Conservation (phyloP, 1,140 invertebrate species). For the Ceratina calcarata region DNA sequence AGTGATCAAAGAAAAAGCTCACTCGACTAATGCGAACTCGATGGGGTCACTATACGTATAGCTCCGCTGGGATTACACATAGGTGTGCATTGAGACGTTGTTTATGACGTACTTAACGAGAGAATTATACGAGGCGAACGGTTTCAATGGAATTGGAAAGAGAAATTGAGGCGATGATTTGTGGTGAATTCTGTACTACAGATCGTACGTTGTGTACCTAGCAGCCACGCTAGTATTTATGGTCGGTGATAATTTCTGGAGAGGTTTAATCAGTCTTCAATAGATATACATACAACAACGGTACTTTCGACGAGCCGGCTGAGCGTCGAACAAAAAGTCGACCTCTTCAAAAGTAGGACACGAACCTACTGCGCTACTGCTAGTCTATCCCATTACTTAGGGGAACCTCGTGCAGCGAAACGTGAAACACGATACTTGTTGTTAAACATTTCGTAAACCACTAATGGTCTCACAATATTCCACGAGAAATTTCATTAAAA, state of each 20-base stretch:
- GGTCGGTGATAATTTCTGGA: background rate
- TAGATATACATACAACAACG: background rate
- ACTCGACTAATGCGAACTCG: too few relatives aligned
- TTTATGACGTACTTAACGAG: background rate
- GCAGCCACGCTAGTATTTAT: background rate
- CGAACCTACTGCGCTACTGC: background rate
- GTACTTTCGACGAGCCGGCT: background rate
- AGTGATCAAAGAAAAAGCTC: background rate
- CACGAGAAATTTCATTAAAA: too few relatives aligned
- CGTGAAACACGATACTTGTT: constrained; percentile 8
- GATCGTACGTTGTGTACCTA: background rate
- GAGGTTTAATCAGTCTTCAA: background rate
- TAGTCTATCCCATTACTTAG: background rate
- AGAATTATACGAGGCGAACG: background rate
- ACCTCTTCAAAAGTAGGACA: background rate
- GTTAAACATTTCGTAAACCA: constrained; percentile 15
- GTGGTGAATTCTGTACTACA: background rate
- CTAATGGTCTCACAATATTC: background rate
- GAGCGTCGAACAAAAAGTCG: background rate
- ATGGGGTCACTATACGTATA: background rate
- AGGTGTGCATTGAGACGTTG: background rate
- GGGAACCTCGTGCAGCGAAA: background rate
- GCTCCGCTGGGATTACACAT: background rate
- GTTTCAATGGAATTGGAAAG: background rate
- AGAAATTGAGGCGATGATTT: background rate